Conservation (phyloP, 2,113 vertebrate species). For the Malurus cyaneus region DNA sequence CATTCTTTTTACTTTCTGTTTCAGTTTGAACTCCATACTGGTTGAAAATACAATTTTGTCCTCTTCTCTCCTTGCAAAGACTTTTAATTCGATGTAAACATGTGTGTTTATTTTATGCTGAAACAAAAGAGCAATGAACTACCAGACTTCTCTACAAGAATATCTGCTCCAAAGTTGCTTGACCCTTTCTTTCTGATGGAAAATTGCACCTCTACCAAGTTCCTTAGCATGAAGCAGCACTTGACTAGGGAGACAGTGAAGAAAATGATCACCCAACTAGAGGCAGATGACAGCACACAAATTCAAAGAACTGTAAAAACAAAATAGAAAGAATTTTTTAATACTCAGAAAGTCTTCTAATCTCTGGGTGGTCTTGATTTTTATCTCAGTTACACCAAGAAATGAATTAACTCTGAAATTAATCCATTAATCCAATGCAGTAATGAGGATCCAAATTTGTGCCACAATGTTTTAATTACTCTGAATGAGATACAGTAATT, state of each 20-base stretch:
- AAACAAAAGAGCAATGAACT: neutral
- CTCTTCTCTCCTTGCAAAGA: neutral
- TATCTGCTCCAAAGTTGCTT: neutral
- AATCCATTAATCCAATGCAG: neutral
- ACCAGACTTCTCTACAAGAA: neutral
- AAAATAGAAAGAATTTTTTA: neutral
- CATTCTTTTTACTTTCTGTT: neutral
- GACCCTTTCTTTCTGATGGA: neutral
- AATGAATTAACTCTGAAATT: neutral
- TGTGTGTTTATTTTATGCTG: neutral
- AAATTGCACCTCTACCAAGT: neutral
- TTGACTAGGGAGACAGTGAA: neutral
- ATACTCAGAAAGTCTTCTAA: neutral
- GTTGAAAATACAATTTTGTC: neutral
- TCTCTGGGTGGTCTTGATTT: conserved; percentile 35
- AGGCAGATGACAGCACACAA: neutral
- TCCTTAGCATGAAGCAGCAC: neutral
- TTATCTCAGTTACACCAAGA: conserved; percentile 1
- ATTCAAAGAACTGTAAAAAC: neutral
- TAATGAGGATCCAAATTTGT: conserved; percentile 5
- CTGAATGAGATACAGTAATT: neutral
- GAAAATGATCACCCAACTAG: conserved; percentile 5
- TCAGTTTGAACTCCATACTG: neutral
- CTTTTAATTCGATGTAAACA: neutral
- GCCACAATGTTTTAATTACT: neutral